Base-by-base conservation (phyloP, 2,113 vertebrate species). In the Epinephelus cyanopodus region DNA sequence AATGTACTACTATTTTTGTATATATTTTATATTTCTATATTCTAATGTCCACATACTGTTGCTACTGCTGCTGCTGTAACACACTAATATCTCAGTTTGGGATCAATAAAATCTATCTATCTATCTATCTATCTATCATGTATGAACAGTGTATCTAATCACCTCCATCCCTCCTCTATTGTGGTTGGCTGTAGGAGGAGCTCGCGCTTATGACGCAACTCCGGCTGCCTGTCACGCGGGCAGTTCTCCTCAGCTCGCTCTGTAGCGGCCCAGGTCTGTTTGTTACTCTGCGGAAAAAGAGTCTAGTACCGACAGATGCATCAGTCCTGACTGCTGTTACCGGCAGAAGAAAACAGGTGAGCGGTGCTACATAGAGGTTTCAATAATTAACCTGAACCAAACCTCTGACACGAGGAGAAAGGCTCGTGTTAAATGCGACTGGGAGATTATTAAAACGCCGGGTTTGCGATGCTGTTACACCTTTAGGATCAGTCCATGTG, bases 101-200 rank as follows among this genome's bases (percentile, higher is more conserved):
- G n/a, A n/a, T n/a, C n/a, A n/a, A n/a, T n/a, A n/a, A n/a, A n/a
- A n/a, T 29, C 29, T 29, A 29, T 29, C 29, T 29, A 29, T 29
- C 29, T 29, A 27, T 27, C 27, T 27, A 27, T 27, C 27, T 27
- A 27, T 27, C 27, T 27, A 27, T 29, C 29, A 3, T 29, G 33
- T 5, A 45, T 45, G 42, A 45, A 2, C 11, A 3, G 42, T 45
- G 42, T 8, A 45, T 45, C 42, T 45, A 10, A 45, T 45, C 42
- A 45, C 42, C 58, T 39, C 39, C 60, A 1, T 9, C 42, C 18
- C 37, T 42, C 64, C 9, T 45, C 21, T 67, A 66, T n/a, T 60
- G 4, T 52, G 10, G 58, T 53, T 2, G 45, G 2, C 9, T 21
- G n/a, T 71, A 63, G 82, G 84, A 67, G 77, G 87, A 67, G 77